Evolutionary conservation across 2,113 vertebrate genomes (phyloP).

Genomic region (Lepus timidus): DNA sequence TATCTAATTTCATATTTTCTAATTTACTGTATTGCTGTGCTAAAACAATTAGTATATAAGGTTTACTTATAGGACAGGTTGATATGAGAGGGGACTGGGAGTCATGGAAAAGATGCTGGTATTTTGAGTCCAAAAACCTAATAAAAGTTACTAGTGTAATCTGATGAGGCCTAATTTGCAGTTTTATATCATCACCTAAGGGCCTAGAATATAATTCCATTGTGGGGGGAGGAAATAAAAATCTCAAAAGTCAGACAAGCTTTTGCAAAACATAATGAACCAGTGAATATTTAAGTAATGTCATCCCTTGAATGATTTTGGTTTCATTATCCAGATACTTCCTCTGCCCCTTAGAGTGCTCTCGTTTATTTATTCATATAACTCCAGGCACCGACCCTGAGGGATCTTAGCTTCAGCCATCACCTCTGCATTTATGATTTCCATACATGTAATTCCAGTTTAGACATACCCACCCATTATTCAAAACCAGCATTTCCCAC

Average conservation of each 20-base stretch:
- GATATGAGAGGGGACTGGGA: background rate
- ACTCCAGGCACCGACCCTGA: too few species aligned
- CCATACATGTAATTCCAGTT: background rate
- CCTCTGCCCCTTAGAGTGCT: background rate
- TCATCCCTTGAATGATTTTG: background rate
- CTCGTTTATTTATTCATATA: background rate
- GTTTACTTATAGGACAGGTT: background rate
- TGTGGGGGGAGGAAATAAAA: background rate
- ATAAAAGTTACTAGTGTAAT: background rate
- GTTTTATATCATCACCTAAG: background rate
- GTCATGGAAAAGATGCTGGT: background rate
- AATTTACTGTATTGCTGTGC: background rate
- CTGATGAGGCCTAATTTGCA: background rate
- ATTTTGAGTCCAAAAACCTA: background rate
- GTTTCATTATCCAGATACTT: background rate
- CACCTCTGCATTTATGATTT: background rate
- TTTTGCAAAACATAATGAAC: background rate
- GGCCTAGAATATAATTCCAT: background rate
- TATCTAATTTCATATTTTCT: background rate
- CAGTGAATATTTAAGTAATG: background rate
- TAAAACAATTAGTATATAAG: constrained; percentile 22
- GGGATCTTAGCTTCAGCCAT: background rate
- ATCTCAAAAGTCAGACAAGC: background rate
- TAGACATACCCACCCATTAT: background rate
- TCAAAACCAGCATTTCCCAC: background rate